Evolutionary conservation across 2,797 vertebrate genomes (phyloP), one percentile per base, ranked within the genome.

Genomic region (Brachyalestes nurse): DNA sequence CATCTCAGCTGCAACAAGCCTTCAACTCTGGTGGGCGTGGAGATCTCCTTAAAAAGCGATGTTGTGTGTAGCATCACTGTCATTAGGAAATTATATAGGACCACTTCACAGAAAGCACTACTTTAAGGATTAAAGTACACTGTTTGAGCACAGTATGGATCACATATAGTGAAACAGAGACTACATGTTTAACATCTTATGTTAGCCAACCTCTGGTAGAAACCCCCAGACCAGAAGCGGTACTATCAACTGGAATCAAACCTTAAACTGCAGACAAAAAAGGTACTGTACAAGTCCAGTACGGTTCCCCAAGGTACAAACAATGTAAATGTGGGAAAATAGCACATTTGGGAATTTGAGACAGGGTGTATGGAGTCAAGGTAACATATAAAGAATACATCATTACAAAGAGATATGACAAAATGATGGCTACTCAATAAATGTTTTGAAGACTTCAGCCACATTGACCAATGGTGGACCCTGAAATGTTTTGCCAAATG

Each of bases 41-140:
- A 73, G 73, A 82, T 82, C 72, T 72, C 28, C 77, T 80, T 67
- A 47, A 70, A 79, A 53, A 80, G 78, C 53, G 51, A 23, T 61
- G n/a, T 74, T 67, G 64, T 78, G 79, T 84, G 73, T 70, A 75
- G 67, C 57, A 77, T 86, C 76, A 74, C 72, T n/a, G 57, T 81
- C 40, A 84, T 81, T 78, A 40, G 61, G 66, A 81, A 78, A 84
- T 73, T 69, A 73, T 38, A 61, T 61, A 73, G n/a, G 64, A 66
- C 72, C 55, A 73, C 71, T 55, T 81, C 51, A 47, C 28, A 67
- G 74, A 40, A 19, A 77, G 80, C 23, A 49, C 55, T 70, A 57
- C 60, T 74, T 40, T 2, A 5, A 21, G 67, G 40, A 72, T 55
- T 67, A 80, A 66, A 47, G 49, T 53, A 13, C 69, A 71, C n/a